Percentiles rank a stretch among this genome's conserved stretches.
These are phyloP conservation scores for Phrixothrix hirtus DNA, from an alignment of 2,888 invertebrate genomes.

Conservation along the genomic window DNA sequence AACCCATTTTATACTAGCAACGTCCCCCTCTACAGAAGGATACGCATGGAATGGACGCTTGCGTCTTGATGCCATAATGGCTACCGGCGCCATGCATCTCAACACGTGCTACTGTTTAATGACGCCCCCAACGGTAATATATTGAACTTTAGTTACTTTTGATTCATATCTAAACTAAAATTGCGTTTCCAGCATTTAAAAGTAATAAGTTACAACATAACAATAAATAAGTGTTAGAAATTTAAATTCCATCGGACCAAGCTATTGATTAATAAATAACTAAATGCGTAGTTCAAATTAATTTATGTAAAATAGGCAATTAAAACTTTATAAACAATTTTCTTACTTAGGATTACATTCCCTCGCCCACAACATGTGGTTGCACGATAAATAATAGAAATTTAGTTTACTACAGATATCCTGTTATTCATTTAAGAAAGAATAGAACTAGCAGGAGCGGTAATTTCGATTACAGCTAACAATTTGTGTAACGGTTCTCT, in stretches of 20 bases:
- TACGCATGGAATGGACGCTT: conserved; percentile 33
- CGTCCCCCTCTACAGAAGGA: conserved; percentile 11
- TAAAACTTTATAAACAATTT: conserved; percentile 1
- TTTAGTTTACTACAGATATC: conserved; percentile 3
- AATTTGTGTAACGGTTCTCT: conserved; percentile 4
- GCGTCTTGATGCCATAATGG: conserved; percentile 43
- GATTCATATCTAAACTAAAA: conserved; percentile 20
- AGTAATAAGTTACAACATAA: too few relatives aligned
- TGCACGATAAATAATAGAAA: conserved; percentile 2
- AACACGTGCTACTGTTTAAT: conserved; percentile 35
- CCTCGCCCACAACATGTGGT: not conserved
- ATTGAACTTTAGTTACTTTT: conserved; percentile 26
- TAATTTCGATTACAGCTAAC: conserved; percentile 7
- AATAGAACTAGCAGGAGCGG: conserved; percentile 6
- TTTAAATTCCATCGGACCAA: too few relatives aligned
- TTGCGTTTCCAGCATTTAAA: conserved; percentile 1
- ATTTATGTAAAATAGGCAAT: conserved; percentile 1
- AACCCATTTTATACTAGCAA: conserved; percentile 13
- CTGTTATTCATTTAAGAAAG: too few relatives aligned
- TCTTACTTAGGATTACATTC: conserved; percentile 2
- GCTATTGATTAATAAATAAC: conserved; percentile 3
- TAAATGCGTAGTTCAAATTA: not conserved
- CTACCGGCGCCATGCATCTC: conserved; percentile 42
- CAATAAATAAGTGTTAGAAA: not conserved
- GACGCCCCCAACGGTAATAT: conserved; percentile 34